Evolutionary conservation across 2,888 invertebrate genomes (phyloP).

Genomic region (Hedychridium roseum): DNA sequence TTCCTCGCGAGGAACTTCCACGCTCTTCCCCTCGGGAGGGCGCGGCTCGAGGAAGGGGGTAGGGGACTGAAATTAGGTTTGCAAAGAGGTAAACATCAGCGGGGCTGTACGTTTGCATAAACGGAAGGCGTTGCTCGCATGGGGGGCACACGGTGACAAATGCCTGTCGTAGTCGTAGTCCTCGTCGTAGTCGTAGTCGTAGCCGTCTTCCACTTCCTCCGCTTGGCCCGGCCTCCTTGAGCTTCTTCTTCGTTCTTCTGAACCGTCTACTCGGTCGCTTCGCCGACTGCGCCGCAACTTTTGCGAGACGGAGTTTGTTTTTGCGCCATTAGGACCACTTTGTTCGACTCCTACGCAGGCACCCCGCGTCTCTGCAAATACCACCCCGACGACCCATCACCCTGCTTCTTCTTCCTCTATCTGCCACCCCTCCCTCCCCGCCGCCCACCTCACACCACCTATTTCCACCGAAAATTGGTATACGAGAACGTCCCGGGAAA

Average conservation of each 20-base stretch:
- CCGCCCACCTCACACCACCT: not conserved
- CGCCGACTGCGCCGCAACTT: slow-evolving; percentile 42
- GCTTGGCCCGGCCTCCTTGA: not conserved
- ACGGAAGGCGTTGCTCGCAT: slow-evolving; percentile 53
- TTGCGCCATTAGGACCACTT: slow-evolving; percentile 56
- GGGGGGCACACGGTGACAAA: slow-evolving; percentile 53
- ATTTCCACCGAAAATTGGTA: slow-evolving; percentile 2
- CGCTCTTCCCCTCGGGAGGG: slow-evolving; percentile 37
- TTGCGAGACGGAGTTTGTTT: slow-evolving; percentile 48
- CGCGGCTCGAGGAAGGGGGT: too few relatives aligned
- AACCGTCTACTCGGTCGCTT: slow-evolving; percentile 12
- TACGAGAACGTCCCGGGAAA: slow-evolving; percentile 1
- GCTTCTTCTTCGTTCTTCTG: slow-evolving; percentile 26
- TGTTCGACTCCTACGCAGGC: slow-evolving; percentile 43
- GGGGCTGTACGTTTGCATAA: slow-evolving; percentile 55
- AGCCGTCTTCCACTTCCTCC: slow-evolving; percentile 11
- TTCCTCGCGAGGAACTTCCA: slow-evolving; percentile 39
- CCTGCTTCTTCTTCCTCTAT: slow-evolving; percentile 6
- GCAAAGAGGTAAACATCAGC: slow-evolving; percentile 60
- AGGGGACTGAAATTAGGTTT: slow-evolving; percentile 58
- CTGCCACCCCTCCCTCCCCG: slow-evolving; percentile 4
- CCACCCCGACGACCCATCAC: too few relatives aligned
- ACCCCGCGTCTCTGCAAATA: slow-evolving; percentile 40
- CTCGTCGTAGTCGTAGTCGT: slow-evolving; percentile 18
- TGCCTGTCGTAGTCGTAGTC: slow-evolving; percentile 42